Evolutionary conservation across 2,797 vertebrate species (phyloP).

Genomic region (Enteromius paludinosus): DNA sequence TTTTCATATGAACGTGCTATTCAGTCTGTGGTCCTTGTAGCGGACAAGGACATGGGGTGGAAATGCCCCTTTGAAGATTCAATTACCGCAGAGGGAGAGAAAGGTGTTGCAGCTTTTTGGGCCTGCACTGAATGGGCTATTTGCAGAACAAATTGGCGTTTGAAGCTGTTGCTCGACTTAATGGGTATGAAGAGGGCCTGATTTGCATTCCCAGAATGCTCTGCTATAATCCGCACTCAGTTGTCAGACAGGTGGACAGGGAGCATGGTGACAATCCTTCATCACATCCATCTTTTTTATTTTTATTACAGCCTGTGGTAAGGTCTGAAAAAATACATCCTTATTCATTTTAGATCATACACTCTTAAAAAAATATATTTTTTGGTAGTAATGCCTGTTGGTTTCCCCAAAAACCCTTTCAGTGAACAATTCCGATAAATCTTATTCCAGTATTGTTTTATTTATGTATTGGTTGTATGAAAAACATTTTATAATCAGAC

Average conservation of each 20-base stretch:
- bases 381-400: background rate
- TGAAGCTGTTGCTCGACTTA: slow-evolving; percentile 81
- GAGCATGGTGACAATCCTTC: slow-evolving; percentile 43
- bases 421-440: background rate
- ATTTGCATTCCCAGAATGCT: slow-evolving; percentile 73
- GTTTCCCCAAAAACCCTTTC: background rate
- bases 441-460: background rate
- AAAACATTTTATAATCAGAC: no score
- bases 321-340: background rate
- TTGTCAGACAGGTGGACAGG: slow-evolving; percentile 59
- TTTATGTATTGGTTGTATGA: background rate
- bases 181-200: slow-evolving; percentile 77
- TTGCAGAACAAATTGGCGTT: slow-evolving; percentile 85
- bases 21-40: slow-evolving; percentile 71
- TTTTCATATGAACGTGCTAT: slow-evolving; percentile 77
- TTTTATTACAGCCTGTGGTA: slow-evolving; percentile 12
- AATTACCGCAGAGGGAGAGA: slow-evolving; percentile 79
- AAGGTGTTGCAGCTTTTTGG: slow-evolving; percentile 76
- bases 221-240: slow-evolving; percentile 54
- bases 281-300: slow-evolving; percentile 24
- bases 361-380: background rate
- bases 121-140: slow-evolving; percentile 80
- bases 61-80: slow-evolving; percentile 85
- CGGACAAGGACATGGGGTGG: slow-evolving; percentile 47
- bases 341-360: background rate